phyloP scores from a whole-genome alignment of 2,113 vertebrate species.

The Loxodonta africana region DNA sequence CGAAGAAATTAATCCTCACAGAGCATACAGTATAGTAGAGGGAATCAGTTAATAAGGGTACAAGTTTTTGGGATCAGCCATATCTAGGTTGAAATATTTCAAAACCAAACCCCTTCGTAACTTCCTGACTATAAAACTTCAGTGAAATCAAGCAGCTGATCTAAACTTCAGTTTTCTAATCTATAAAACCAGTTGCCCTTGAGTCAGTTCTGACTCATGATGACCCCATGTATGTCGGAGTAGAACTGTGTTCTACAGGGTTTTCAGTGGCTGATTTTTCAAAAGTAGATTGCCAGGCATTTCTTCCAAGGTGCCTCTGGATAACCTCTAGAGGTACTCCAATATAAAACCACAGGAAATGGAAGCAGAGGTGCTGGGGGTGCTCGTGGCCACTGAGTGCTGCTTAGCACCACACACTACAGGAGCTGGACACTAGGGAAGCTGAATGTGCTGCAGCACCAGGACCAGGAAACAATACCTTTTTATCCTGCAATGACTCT shows the following conservation, averaged over 20 bases:
- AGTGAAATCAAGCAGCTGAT: background rate
- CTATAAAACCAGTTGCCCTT: background rate
- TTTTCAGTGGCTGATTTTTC: background rate
- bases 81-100: background rate
- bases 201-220: background rate
- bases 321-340: background rate
- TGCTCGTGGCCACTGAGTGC: background rate
- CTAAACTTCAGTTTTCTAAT: background rate
- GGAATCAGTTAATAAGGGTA: background rate
- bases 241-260: background rate
- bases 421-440: background rate
- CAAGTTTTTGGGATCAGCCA: background rate
- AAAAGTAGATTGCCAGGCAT: background rate
- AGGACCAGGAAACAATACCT: background rate
- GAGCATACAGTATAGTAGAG: rapidly evolving
- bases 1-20: background rate
- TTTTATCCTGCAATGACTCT: background rate
- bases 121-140: background rate
- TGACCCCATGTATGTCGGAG: background rate
- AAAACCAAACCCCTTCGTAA: background rate
- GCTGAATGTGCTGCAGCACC: background rate
- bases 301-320: background rate
- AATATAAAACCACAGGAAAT: background rate
- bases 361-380: background rate
- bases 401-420: background rate